These are phyloP conservation scores for Neomorphus geoffroyi DNA, from an alignment of 2,797 vertebrate species.

Conservation along the genomic window DNA sequence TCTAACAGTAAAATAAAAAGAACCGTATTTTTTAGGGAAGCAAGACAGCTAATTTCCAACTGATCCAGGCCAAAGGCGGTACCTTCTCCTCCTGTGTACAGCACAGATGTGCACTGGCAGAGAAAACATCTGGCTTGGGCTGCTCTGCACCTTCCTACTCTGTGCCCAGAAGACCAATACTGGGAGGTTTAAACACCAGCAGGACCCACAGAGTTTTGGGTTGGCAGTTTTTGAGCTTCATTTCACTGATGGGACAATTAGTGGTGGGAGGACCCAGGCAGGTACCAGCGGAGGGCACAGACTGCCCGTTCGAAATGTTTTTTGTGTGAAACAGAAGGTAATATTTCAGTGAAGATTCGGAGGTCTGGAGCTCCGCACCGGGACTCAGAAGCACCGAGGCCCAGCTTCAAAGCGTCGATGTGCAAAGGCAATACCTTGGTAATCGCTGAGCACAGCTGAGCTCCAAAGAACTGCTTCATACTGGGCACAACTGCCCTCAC, in stretches of 20 bases:
- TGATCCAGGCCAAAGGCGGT: background rate
- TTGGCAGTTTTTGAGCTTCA: background rate
- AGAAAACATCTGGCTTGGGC: background rate
- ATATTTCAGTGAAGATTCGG: background rate
- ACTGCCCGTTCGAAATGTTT: background rate
- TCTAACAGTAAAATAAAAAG: background rate
- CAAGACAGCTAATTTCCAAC: background rate
- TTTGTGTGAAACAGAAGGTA: background rate
- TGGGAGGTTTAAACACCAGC: background rate
- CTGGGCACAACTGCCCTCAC: background rate
- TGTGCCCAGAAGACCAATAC: background rate
- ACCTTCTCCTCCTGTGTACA: background rate
- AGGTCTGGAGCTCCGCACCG: background rate
- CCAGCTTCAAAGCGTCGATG: background rate
- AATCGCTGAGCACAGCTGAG: background rate
- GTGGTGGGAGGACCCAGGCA: background rate
- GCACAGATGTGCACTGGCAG: background rate
- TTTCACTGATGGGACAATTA: background rate
- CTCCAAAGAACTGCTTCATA: background rate
- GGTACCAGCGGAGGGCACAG: background rate
- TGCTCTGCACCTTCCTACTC: background rate
- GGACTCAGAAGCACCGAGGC: background rate
- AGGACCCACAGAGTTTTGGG: background rate
- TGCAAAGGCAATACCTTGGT: background rate
- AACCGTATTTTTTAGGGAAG: background rate